phyloP scores from a whole-genome alignment of 2,888 invertebrate species.

The Meteorus cinctellus region DNA sequence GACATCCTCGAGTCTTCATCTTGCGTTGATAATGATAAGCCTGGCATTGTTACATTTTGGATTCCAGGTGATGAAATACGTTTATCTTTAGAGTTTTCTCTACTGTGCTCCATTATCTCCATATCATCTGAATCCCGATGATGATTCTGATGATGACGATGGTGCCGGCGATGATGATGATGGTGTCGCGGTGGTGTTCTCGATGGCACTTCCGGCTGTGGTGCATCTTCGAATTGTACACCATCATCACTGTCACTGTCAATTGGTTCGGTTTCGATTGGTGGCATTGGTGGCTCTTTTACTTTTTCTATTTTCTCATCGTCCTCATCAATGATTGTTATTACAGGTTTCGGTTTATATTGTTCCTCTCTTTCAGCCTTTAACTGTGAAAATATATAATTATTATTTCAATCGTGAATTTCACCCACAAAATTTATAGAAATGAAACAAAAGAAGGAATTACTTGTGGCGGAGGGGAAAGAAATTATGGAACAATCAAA shows the following conservation, averaged over 20 bases:
- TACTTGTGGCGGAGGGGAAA: constrained; percentile 13
- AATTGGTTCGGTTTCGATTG: constrained; percentile 82
- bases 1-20: constrained; percentile 72
- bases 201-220: constrained; percentile 65
- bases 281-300: constrained; percentile 75
- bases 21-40: constrained; percentile 53
- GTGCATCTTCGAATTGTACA: constrained; percentile 68
- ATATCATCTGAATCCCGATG: constrained; percentile 66
- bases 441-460: no score
- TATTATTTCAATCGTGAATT: constrained; percentile 31
- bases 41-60: constrained; percentile 55
- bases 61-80: constrained; percentile 62
- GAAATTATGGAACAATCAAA: not conserved
- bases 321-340: constrained; percentile 75
- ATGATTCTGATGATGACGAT: constrained; percentile 70
- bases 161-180: constrained; percentile 70
- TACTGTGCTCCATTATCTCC: constrained; percentile 59
- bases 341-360: constrained; percentile 88
- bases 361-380: constrained; percentile 86
- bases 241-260: constrained; percentile 78
- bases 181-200: constrained; percentile 69
- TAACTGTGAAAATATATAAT: constrained; percentile 71
- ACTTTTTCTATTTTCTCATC: constrained; percentile 71
- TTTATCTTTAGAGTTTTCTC: constrained; percentile 54
- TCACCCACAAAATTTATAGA: no score